These are phyloP conservation scores for Habropoda laboriosa DNA, from an alignment of 1,140 invertebrate genomes.

Conservation along the genomic window DNA sequence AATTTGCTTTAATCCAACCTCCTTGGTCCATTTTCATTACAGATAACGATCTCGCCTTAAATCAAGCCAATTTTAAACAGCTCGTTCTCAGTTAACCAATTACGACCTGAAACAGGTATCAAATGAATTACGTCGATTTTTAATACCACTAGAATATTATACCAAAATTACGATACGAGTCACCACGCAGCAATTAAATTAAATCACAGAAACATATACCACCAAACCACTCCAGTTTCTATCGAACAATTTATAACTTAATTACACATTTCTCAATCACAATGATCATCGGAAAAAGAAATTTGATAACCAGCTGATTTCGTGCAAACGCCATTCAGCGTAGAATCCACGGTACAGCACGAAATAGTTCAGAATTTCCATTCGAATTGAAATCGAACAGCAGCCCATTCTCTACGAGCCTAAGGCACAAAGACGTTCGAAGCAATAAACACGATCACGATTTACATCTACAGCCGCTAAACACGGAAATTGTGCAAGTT, in stretches of 20 bases:
- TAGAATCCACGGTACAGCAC: not conserved
- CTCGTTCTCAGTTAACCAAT: not conserved
- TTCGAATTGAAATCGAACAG: not conserved
- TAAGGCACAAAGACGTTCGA: not conserved
- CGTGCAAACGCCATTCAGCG: not conserved
- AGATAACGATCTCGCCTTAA: not conserved
- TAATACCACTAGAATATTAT: not conserved
- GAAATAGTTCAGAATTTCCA: not conserved
- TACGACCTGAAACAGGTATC: not conserved
- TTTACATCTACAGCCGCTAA: not conserved
- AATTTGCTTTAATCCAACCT: too few species aligned
- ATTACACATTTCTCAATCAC: not conserved
- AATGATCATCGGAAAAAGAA: too few species aligned
- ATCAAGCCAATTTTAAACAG: not conserved
- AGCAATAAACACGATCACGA: not conserved
- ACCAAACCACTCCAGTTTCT: too few species aligned
- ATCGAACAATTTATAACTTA: not conserved
- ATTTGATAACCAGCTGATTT: not conserved
- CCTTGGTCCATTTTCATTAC: too few species aligned
- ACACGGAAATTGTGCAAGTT: conserved; percentile 36
- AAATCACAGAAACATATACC: too few species aligned
- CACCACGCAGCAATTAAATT: too few species aligned
- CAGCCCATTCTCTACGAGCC: not conserved
- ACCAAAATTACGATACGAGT: not conserved
- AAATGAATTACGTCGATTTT: not conserved